phyloP scores from a whole-genome alignment of 2,888 invertebrate genomes.

The Copidosoma aretas region DNA sequence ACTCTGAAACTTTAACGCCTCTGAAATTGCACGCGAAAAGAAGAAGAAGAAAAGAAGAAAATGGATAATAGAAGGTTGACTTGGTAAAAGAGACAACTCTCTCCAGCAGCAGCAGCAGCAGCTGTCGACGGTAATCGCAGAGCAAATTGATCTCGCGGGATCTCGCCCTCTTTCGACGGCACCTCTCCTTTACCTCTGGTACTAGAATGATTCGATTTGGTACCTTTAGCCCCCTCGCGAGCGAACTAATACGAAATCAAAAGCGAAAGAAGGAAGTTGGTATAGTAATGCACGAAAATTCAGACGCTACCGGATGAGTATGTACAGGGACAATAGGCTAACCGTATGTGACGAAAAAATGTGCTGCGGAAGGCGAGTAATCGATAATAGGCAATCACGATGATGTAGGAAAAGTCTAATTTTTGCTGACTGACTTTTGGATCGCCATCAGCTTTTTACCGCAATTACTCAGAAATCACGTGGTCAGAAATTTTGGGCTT shows the following conservation, averaged over 20 bases:
- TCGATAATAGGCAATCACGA: no score
- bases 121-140: constrained; percentile 16
- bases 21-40: constrained; percentile 10
- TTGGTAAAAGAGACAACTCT: background rate
- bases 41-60: background rate
- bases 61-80: background rate
- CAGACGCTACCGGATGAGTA: no score
- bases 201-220: constrained; percentile 24
- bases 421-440: no score
- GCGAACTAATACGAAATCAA: constrained; percentile 1
- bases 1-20: constrained; percentile 30
- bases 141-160: constrained; percentile 36
- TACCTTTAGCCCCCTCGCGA: constrained; percentile 5
- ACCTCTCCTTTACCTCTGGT: background rate
- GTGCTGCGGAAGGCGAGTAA: no score
- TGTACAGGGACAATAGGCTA: no score
- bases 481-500: no score
- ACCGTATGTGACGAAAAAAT: no score
- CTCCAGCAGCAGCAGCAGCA: background rate
- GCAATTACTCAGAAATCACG: no score
- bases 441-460: no score
- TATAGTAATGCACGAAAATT: constrained; percentile 4
- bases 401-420: no score
- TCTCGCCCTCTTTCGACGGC: background rate
- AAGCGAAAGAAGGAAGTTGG: background rate